These are phyloP conservation scores for Gorilla gorilla DNA, from an alignment of 2,113 vertebrate species.

Conservation along the genomic window DNA sequence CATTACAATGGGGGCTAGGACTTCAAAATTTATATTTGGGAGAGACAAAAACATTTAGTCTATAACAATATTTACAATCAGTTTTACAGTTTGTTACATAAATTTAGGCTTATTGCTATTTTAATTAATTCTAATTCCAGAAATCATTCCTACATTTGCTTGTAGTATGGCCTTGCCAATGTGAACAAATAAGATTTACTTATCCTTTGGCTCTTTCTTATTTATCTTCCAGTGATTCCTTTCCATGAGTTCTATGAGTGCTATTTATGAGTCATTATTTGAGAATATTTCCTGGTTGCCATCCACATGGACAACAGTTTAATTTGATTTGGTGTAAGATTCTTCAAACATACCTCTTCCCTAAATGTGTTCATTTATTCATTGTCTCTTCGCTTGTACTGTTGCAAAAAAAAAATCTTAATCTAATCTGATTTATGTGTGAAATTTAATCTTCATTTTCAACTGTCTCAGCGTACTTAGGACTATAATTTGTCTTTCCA, in stretches of 20 bases:
- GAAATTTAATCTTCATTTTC: background rate
- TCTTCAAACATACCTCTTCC: background rate
- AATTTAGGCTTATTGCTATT: background rate
- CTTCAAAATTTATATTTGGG: background rate
- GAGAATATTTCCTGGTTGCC: background rate
- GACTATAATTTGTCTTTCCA: background rate
- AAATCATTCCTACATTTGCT: background rate
- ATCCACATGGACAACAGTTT: background rate
- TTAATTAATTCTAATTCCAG: background rate
- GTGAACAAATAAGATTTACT: background rate
- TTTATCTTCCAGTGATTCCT: background rate
- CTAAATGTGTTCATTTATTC: background rate
- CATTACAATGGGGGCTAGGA: background rate
- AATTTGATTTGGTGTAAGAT: background rate
- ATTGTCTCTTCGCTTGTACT: background rate
- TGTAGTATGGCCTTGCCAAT: background rate
- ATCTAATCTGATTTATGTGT: background rate
- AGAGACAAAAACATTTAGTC: background rate
- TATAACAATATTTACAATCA: background rate
- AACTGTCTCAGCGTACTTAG: background rate
- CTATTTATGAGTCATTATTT: background rate
- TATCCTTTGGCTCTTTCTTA: background rate
- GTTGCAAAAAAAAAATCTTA: background rate
- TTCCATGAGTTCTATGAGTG: background rate
- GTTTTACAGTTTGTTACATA: background rate